phyloP scores from a whole-genome alignment of 1,140 invertebrate species.

The Conus betulinus region DNA sequence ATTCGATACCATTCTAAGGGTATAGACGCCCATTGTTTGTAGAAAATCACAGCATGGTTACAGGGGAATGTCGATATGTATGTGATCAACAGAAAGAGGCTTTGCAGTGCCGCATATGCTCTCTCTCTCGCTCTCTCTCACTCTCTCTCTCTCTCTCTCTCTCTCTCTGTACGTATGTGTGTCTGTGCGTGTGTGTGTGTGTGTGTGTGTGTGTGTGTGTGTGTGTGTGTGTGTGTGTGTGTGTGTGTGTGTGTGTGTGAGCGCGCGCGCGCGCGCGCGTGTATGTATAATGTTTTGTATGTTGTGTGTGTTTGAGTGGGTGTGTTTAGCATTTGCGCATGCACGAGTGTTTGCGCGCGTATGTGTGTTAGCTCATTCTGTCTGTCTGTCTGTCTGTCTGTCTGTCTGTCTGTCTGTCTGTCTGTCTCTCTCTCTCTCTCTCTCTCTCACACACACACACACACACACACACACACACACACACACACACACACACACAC shows the following conservation, averaged over 20 bases:
- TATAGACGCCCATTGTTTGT: neutral
- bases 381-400: neutral
- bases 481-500: too few relatives aligned
- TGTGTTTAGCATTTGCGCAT: too few relatives aligned
- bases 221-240: slow-evolving; percentile 16
- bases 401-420: neutral
- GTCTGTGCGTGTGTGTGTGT: neutral
- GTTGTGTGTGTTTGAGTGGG: too few relatives aligned
- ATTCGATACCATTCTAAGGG: neutral
- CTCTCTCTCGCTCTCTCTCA: neutral
- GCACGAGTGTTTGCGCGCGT: too few relatives aligned
- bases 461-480: too few relatives aligned
- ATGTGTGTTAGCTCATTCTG: neutral
- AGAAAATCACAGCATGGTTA: neutral
- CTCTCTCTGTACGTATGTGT: neutral
- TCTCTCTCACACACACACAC: slow-evolving; percentile 3
- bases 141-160: neutral
- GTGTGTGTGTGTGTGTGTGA: slow-evolving; percentile 13
- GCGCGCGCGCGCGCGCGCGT: too few relatives aligned
- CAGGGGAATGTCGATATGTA: neutral
- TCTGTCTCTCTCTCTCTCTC: neutral
- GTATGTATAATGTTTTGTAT: neutral
- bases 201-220: slow-evolving; percentile 19
- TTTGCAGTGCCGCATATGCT: too few relatives aligned
- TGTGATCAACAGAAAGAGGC: neutral